phyloP scores from a whole-genome alignment of 2,888 invertebrate genomes.

The Parnassius orleans region DNA sequence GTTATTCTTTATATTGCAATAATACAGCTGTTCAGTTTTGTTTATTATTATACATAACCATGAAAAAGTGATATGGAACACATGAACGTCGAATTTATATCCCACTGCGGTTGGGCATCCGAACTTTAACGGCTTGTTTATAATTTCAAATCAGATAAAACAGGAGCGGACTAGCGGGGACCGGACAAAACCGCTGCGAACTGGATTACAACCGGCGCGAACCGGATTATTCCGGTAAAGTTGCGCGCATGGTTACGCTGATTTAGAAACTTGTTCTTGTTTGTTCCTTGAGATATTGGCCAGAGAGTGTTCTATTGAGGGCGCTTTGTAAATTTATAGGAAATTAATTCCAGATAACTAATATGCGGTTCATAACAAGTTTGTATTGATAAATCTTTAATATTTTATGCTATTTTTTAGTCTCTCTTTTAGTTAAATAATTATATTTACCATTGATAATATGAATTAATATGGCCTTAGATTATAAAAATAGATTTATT shows the following conservation, averaged over 20 bases:
- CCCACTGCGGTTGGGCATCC: constrained; percentile 22
- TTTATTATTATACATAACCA: not conserved
- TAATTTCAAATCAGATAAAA: constrained; percentile 68
- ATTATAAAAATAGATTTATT: no score
- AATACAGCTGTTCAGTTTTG: not conserved
- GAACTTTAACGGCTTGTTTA: constrained; percentile 54
- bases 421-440: no score
- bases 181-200: constrained; percentile 49
- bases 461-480: no score
- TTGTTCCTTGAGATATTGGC: constrained; percentile 64
- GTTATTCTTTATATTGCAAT: no score
- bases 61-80: constrained; percentile 3
- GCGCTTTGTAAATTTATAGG: constrained; percentile 47
- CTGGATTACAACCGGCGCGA: constrained; percentile 57
- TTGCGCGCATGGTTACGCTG: constrained; percentile 73
- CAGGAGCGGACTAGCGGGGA: constrained; percentile 47
- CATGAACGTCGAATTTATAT: constrained; percentile 3
- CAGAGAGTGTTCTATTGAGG: constrained; percentile 39
- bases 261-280: constrained; percentile 69
- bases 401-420: not conserved
- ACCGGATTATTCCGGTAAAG: constrained; percentile 68
- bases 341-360: constrained; percentile 55
- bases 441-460: no score
- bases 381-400: constrained; percentile 11
- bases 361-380: constrained; percentile 21